A percentile compares a stretch with the other conserved stretches of the same genome.
Evolutionary conservation across 2,888 invertebrate genomes (phyloP).

Genomic region (Melieria omissa): DNA sequence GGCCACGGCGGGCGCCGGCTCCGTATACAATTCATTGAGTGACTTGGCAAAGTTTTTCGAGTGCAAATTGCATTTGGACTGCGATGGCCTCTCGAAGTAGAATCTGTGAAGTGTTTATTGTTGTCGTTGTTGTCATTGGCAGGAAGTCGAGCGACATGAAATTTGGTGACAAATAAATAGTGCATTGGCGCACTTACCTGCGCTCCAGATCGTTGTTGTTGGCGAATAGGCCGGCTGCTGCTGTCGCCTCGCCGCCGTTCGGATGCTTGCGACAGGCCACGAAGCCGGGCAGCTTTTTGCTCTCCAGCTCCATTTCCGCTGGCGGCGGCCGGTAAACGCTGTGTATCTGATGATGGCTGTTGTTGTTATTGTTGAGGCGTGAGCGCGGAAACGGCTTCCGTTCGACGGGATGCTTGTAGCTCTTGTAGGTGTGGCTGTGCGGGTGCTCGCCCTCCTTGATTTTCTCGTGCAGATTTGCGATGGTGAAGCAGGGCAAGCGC

Average conservation of each 20-base stretch:
- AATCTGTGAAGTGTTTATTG: slow-evolving; percentile 48
- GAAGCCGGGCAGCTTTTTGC: slow-evolving; percentile 44
- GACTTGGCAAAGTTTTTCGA: slow-evolving; percentile 65
- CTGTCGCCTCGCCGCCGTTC: slow-evolving; percentile 48
- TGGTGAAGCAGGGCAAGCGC: slow-evolving; percentile 62
- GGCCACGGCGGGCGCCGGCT: slow-evolving; percentile 50
- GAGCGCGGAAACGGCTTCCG: slow-evolving; percentile 27
- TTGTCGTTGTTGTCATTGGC: too few species aligned
- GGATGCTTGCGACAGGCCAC: slow-evolving; percentile 56
- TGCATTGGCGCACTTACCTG: slow-evolving; percentile 46
- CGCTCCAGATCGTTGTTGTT: slow-evolving; percentile 53
- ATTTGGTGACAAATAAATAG: not conserved
- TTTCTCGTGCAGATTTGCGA: slow-evolving; percentile 57
- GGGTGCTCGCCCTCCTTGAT: slow-evolving; percentile 55
- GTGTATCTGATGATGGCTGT: slow-evolving; percentile 50
- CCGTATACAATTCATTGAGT: slow-evolving; percentile 64
- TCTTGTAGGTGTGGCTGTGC: slow-evolving; percentile 53
- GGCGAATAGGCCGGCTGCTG: slow-evolving; percentile 48
- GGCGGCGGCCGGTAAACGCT: slow-evolving; percentile 47
- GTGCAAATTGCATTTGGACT: slow-evolving; percentile 62
- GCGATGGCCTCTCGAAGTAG: slow-evolving; percentile 62
- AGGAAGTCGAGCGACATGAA: too few species aligned
- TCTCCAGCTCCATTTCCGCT: slow-evolving; percentile 46
- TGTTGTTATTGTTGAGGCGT: slow-evolving; percentile 29
- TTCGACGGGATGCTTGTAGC: slow-evolving; percentile 50